Evolutionary conservation across 2,797 vertebrate species (phyloP), one percentile per base, ranked within the genome.

Genomic region (Callimico goeldii): DNA sequence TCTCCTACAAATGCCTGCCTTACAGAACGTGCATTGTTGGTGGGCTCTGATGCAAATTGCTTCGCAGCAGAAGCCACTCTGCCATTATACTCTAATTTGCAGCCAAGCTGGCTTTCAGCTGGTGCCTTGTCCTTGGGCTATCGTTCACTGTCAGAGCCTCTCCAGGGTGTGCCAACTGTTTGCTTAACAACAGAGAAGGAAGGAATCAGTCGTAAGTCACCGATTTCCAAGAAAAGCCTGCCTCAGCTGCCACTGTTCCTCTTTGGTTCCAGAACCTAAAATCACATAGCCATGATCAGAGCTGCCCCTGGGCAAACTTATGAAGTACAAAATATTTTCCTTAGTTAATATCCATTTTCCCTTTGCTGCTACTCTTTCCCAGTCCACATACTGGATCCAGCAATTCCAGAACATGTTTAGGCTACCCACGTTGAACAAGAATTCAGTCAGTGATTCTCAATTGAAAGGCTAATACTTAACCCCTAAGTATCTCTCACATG

Each of bases 21-120:
- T 43, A 10, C 84, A 89, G 81, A 90, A 41, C 2, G 0, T 4
- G 24, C 82, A 39, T 95, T 96, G 97, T 96, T 28, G 30, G 81
- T 87, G 93, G 91, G 92, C 93, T 97, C 94, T 95, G 97, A 97
- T 89, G 96, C 96, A 98, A 97, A 98, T 97, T 70, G 0, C 85
- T 93, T 97, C 92, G 0, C 97, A 97, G 96, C 96, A 94, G 97
- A 95, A 96, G 90, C 95, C 92, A 43, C 90, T 96, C 88, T 95
- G 86, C 95, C 92, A 95, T 96, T 95, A 97, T 95, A 22, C 84
- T 93, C 93, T 96, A 96, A 98, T 97, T 98, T 97, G 94, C 97
- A 97, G 95, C 93, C 97, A 97, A 92, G 93, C 96, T 96, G 97
- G 94, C 97, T 97, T 96, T 97, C 97, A 97, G 95, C 98, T 96